Evolutionary conservation across 2,113 vertebrate genomes (phyloP).

Genomic region (Hyperopisus bebe): DNA sequence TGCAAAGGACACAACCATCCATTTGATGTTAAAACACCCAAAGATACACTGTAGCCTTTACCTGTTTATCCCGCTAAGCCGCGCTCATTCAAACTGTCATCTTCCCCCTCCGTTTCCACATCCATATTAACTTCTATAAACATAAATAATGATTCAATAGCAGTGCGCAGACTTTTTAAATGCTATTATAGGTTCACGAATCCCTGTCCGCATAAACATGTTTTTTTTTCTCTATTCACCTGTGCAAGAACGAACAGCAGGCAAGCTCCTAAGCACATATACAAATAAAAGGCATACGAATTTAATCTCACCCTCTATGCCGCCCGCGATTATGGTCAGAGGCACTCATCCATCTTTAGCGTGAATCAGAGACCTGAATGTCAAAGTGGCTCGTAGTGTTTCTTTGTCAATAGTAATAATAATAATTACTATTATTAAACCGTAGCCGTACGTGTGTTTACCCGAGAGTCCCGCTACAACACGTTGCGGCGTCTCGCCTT

Average conservation of each 20-base stretch:
- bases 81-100: not conserved
- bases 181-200: not conserved
- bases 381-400: not conserved
- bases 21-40: not conserved
- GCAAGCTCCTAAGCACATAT: not conserved
- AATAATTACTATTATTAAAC: not conserved
- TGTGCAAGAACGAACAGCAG: not conserved
- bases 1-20: not conserved
- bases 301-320: slow-evolving; percentile 55
- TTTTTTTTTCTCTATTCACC: not conserved
- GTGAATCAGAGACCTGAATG: slow-evolving; percentile 4
- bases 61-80: not conserved
- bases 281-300: not conserved
- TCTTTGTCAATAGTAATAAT: not conserved
- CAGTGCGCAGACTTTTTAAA: not conserved
- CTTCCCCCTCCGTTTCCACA: not conserved
- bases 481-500: slow-evolving; percentile 10
- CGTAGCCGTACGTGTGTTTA: not conserved
- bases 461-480: slow-evolving; percentile 2
- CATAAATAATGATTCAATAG: not conserved
- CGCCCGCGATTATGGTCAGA: slow-evolving; percentile 47
- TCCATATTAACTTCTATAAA: not conserved
- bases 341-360: slow-evolving; percentile 46
- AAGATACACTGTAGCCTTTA: not conserved
- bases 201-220: not conserved